Base-by-base conservation (phyloP, 1,140 invertebrate genomes). In the Drosophila equinoxialis region DNA sequence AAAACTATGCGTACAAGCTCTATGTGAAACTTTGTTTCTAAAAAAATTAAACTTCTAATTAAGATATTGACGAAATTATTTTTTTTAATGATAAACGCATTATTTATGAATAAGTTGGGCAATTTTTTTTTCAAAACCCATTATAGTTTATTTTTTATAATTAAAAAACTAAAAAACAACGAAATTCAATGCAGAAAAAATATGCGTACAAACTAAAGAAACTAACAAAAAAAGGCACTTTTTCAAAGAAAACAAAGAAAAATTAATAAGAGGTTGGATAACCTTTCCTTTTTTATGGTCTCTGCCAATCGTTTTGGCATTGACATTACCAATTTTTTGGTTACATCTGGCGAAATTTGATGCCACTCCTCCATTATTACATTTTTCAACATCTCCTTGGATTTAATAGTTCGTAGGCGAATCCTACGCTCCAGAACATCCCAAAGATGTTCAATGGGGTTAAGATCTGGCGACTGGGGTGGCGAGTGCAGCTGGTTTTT, bases 391-490 rank as follows among this genome's bases (percentile, higher is more conserved):
- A 45, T 45, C n/a, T 45, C n/a, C 42, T 17, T 48, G 2, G 45
- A 20, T 48, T 17, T 20, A 20, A 48, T 48, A 10, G 45, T 48
- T 7, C 14, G 14, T 20, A 3, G 4, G 11, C 45, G 45, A 48
- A 48, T 48, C 45, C 45, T 48, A 48, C 45, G 45, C 45, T 48
- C 45, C 45, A 48, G 45, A 20, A 48, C 14, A 48, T 48, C 45
- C 45, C 14, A 20, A 6, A 48, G 14, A 20, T 48, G 45, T 13
- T 48, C 45, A 20, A 48, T 48, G 14, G 14, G 45, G 8, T 48
- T 48, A 8, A 48, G 17, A 10, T 48, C 45, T 8, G 45, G 14
- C 14, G 6, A 48, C 45, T 48, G 45, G 14, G 45, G 14, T 48
- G 45, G 45, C 14, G 45, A 48, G 45, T 48, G 14, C 14, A 48